Evolutionary conservation across 2,888 invertebrate genomes (phyloP), one percentile per base, ranked within the genome.

Genomic region (Scelioninae gen. 1): DNA sequence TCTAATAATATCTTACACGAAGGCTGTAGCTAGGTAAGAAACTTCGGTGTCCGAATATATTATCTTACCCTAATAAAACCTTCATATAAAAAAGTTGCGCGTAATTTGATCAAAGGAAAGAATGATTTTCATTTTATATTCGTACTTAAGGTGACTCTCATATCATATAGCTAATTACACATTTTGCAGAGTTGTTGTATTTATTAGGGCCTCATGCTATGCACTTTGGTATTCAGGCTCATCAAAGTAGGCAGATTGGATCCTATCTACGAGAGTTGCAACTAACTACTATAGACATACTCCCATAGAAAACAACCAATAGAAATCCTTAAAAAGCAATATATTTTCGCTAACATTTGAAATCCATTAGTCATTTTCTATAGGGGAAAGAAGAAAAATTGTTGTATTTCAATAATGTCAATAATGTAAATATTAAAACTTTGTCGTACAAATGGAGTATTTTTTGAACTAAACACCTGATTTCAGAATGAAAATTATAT

Each of bases 191-290:
- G 55, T 31, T 58, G 40, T 71, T 32, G 56, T 65, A 16, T 43
- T 68, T 38, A 71, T 69, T 81, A 69, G 69, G 75, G 81, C 77
- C 80, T 77, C 80, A 45, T 74, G 51, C 62, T 82, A 82, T 80
- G 43, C 76, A 69, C 82, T 83, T 80, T 83, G 80, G 79, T 76
- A 80, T 65, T 76, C 72, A 69, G 80, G 80, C 76, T 82, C 53
- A 13, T 68, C 47, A 47, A 74, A 71, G 34, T 66, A 79, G 76
- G 75, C 71, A 76, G 63, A 75, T 60, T 78, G 60, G 13, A 79
- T 55, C 38, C 55, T 43, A 62, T 72, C 51, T 68, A 80, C 38
- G 55, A 49, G 55, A 68, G 55, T 62, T 51, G 55, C 49, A 23
- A n/a, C n/a, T n/a, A n/a, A n/a, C n/a, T n/a, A n/a, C n/a, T n/a